phyloP scores from a whole-genome alignment of 2,113 vertebrate genomes.

The Xyrauchen texanus region DNA sequence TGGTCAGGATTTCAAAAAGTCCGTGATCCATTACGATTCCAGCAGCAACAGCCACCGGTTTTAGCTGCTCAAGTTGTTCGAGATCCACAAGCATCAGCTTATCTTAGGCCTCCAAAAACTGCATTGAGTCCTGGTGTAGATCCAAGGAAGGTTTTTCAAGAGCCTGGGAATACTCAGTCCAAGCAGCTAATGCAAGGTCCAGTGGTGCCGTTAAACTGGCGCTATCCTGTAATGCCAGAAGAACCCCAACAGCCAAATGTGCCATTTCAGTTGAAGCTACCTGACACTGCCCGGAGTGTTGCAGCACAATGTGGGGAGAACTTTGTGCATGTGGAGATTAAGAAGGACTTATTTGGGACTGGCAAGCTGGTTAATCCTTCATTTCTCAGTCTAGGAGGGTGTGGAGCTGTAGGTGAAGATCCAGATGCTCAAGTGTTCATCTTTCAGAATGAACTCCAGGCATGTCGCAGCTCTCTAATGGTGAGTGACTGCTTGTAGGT shows the following conservation, averaged over 20 bases:
- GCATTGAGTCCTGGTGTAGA: neutral
- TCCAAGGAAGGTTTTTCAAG: neutral
- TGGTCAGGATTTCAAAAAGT: neutral
- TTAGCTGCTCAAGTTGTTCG: neutral
- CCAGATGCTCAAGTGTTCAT: conserved; percentile 39
- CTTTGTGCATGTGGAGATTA: conserved; percentile 54
- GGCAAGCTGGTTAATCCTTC: conserved; percentile 56
- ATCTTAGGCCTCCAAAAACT: neutral
- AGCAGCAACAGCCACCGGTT: neutral
- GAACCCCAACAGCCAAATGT: neutral
- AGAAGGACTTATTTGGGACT: conserved; percentile 66
- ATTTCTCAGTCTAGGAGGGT: conserved; percentile 67
- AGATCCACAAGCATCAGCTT: neutral
- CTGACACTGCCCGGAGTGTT: conserved; percentile 48
- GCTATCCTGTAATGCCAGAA: neutral
- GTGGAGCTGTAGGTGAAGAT: conserved; percentile 20
- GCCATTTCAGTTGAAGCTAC: conserved; percentile 19
- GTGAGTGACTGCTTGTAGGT: conserved; percentile 24
- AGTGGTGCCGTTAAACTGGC: conserved; percentile 42
- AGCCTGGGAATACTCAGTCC: neutral
- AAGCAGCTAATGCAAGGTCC: conserved; percentile 22
- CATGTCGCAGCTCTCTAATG: conserved; percentile 56
- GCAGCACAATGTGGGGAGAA: conserved; percentile 51
- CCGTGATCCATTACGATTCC: neutral
- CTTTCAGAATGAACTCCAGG: conserved; percentile 56